Conservation (phyloP, 2,888 invertebrate genomes). For the Scaptomyza parva region DNA sequence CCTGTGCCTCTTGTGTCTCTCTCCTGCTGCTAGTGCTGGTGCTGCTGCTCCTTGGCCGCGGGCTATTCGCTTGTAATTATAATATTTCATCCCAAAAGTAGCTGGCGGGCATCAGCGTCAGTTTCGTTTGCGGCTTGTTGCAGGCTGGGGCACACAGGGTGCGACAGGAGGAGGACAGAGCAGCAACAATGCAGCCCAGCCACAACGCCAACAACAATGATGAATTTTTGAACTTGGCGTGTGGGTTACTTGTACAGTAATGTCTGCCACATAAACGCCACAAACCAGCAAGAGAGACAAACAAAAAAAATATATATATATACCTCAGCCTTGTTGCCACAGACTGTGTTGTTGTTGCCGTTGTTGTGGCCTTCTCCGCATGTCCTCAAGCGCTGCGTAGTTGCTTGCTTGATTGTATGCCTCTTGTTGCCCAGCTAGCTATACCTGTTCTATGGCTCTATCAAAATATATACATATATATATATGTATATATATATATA, state of each 20-base stretch:
- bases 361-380: constrained; percentile 23
- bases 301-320: constrained; percentile 5
- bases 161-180: constrained; percentile 12
- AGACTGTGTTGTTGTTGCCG: constrained; percentile 5
- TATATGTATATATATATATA: neutral
- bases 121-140: constrained; percentile 79
- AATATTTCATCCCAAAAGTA: constrained; percentile 85
- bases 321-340: constrained; percentile 4
- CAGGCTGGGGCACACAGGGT: constrained; percentile 42
- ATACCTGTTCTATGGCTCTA: constrained; percentile 24
- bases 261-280: constrained; percentile 64
- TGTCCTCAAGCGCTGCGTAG: constrained; percentile 42
- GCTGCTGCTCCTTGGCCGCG: constrained; percentile 70
- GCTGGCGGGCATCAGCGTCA: constrained; percentile 80
- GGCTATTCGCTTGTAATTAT: constrained; percentile 85
- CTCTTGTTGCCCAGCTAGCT: constrained; percentile 17
- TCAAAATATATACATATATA: neutral
- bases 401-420: constrained; percentile 39
- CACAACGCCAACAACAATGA: constrained; percentile 77
- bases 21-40: neutral
- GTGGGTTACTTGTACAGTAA: constrained; percentile 66
- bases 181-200: constrained; percentile 75
- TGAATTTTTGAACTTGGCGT: constrained; percentile 78
- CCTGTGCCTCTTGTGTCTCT: constrained; percentile 30
- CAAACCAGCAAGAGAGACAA: constrained; percentile 28